A percentile compares a stretch with the other conserved stretches of the same genome.
phyloP scores from a whole-genome alignment of 2,113 vertebrate species.

The Okapia johnstoni region DNA sequence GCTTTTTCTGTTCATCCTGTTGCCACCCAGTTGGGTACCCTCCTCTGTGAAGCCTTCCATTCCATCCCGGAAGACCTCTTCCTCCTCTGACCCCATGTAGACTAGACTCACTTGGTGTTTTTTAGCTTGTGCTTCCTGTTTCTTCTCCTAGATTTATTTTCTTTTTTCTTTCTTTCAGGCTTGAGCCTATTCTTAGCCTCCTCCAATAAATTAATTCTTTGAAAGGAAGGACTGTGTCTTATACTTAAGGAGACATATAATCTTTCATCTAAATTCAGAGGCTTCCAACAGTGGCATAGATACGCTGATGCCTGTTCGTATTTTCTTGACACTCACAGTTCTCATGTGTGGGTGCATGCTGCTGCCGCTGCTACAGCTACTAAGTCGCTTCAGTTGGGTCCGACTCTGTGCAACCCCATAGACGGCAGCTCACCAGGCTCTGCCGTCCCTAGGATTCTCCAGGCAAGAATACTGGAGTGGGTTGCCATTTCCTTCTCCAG shows the following conservation, averaged over 20 bases:
- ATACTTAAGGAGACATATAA: background rate
- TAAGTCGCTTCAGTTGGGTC: no score
- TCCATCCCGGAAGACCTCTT: rapidly evolving
- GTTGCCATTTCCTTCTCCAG: no score
- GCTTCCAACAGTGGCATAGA: background rate
- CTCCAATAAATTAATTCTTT: constrained; percentile 8
- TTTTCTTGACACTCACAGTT: background rate
- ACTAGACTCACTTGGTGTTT: background rate
- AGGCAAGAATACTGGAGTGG: no score
- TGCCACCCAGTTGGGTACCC: background rate
- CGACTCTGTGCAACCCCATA: no score
- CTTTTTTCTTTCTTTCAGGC: background rate
- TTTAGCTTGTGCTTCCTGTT: background rate
- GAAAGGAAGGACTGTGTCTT: background rate
- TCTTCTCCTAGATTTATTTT: background rate
- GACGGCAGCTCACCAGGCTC: no score
- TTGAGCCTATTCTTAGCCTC: background rate
- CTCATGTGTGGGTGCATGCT: background rate
- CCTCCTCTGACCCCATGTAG: background rate
- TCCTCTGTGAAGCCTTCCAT: background rate
- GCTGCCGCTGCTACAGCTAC: no score
- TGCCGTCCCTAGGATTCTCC: no score
- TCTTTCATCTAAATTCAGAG: constrained; percentile 6
- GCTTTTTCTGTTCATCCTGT: background rate
- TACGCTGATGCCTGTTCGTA: background rate